These are phyloP conservation scores for Fragum sueziense DNA, from an alignment of 2,888 invertebrate genomes.

Conservation along the genomic window DNA sequence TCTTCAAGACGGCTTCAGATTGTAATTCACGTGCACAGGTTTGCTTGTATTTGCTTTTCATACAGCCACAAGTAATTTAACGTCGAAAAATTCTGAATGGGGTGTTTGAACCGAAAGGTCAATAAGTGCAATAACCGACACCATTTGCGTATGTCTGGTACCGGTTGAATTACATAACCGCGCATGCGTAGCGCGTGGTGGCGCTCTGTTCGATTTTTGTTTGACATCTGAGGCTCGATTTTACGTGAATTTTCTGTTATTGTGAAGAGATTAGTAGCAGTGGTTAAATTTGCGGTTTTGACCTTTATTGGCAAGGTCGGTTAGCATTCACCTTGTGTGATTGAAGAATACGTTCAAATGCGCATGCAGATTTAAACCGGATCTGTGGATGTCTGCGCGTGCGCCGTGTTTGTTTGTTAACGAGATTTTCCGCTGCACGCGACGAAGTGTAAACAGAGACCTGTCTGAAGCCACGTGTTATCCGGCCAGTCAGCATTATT, in stretches of 20 bases:
- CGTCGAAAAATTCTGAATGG: not conserved
- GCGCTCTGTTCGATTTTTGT: slow-evolving; percentile 12
- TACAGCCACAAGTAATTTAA: not conserved
- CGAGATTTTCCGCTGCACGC: slow-evolving; percentile 47
- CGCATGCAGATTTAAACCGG: slow-evolving; percentile 25
- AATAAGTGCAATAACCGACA: slow-evolving; percentile 18
- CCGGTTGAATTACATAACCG: slow-evolving; percentile 15
- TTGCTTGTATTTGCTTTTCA: slow-evolving; percentile 22
- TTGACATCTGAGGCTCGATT: slow-evolving; percentile 25
- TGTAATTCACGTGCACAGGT: not conserved
- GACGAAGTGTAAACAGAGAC: slow-evolving; percentile 49
- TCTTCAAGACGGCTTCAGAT: not conserved
- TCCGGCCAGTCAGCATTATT: not conserved
- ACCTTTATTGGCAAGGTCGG: slow-evolving; percentile 4
- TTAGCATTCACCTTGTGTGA: not conserved
- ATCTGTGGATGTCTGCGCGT: slow-evolving; percentile 37
- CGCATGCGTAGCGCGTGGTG: slow-evolving; percentile 18
- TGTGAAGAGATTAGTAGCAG: slow-evolving; percentile 25
- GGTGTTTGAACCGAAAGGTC: slow-evolving; percentile 20
- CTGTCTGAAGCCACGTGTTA: slow-evolving; percentile 33
- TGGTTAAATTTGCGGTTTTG: slow-evolving; percentile 31
- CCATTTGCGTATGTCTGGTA: slow-evolving; percentile 13
- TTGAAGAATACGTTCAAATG: slow-evolving; percentile 22
- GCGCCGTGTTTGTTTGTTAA: slow-evolving; percentile 38
- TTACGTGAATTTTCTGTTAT: slow-evolving; percentile 38